These are phyloP conservation scores for Etia nguti DNA, from an alignment of 2,113 vertebrate species.

Conservation along the genomic window DNA sequence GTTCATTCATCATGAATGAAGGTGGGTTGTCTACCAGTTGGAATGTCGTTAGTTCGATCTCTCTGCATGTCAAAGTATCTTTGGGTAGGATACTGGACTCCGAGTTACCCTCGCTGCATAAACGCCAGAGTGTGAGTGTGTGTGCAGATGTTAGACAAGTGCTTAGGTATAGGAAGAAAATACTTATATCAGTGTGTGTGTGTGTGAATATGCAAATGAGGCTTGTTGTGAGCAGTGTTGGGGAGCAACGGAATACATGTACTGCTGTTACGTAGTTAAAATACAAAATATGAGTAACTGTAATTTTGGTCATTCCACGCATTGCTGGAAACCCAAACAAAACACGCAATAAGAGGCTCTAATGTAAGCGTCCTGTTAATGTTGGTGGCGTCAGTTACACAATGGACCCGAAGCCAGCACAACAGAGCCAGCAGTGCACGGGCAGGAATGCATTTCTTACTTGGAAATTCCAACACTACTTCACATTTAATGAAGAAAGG, in stretches of 20 bases:
- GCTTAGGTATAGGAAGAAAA: background rate
- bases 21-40: background rate
- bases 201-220: background rate
- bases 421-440: background rate
- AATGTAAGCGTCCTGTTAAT: background rate
- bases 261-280: background rate
- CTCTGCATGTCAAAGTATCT: background rate
- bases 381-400: background rate
- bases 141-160: background rate
- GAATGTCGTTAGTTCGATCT: background rate
- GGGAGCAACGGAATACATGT: background rate
- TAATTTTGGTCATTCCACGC: background rate
- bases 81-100: background rate
- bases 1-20: background rate
- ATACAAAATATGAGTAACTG: background rate
- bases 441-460: background rate
- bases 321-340: background rate
- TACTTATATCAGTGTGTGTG: background rate
- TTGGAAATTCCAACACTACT: background rate
- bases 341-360: background rate
- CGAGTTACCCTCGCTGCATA: background rate
- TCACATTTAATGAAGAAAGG: background rate
- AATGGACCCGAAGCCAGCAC: background rate
- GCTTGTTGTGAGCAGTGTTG: background rate
- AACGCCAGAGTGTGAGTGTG: background rate